phyloP scores from a whole-genome alignment of 1,140 invertebrate genomes.

The Halesus radiatus region DNA sequence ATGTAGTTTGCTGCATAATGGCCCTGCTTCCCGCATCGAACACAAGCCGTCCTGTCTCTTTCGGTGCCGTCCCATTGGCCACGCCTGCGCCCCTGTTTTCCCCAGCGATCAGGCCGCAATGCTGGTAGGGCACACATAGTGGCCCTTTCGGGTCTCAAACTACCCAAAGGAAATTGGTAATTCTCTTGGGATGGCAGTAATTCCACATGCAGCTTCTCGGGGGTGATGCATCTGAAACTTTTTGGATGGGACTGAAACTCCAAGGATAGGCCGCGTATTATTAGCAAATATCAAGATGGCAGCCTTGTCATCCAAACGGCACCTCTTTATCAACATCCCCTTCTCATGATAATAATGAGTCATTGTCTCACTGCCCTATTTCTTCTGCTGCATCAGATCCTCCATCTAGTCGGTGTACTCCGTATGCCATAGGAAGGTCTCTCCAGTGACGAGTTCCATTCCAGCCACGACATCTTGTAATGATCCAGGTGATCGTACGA shows the following conservation, averaged over 20 bases:
- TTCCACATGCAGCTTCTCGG: not conserved
- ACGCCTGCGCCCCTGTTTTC: not conserved
- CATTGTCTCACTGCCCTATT: not conserved
- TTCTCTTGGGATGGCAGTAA: not conserved
- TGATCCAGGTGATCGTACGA: not conserved
- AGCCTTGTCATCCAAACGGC: not conserved
- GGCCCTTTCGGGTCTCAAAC: not conserved
- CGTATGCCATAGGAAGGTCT: not conserved
- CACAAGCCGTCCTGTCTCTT: not conserved
- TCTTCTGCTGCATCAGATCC: not conserved
- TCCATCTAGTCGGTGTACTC: not conserved
- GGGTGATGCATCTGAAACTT: not conserved
- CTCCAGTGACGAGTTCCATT: not conserved
- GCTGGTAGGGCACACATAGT: not conserved
- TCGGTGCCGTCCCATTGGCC: too few relatives aligned
- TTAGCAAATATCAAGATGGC: not conserved
- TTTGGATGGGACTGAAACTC: not conserved
- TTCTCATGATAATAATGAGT: conserved; percentile 12
- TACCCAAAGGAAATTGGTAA: not conserved
- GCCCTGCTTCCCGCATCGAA: not conserved
- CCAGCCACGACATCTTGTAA: not conserved
- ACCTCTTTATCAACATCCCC: not conserved
- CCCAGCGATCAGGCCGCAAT: not conserved
- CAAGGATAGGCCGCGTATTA: not conserved
- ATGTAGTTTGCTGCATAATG: not conserved